Base-by-base conservation (phyloP, 2,888 invertebrate genomes). In the Cynaeus angustus region DNA sequence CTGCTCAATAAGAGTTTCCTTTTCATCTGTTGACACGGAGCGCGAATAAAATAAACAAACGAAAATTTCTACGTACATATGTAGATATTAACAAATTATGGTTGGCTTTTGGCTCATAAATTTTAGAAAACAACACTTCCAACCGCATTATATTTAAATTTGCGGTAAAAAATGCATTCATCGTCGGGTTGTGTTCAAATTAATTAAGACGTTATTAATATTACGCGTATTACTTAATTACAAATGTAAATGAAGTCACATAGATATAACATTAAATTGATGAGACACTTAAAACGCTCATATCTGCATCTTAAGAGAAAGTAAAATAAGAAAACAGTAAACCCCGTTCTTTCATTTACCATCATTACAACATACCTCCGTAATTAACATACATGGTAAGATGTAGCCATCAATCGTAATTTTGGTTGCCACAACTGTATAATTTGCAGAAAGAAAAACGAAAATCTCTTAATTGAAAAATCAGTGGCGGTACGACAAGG, bases 1-100 rank as follows among this genome's bases (percentile, higher is more conserved):
- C 70, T 65, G 66, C 58, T 59, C 52, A 21, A 16, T 52, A 55
- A 56, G 53, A 62, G 37, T 66, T 65, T 66, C 66, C 56, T 66
- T 66, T 66, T 66, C 66, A 56, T 66, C 46, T 64, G 64, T 64
- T 64, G 16, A 41, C 41, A 59, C 26, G 10, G 28, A 38, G 50
- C n/a, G 16, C 43, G 46, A 66, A 55, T 56, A 46, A 66, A 66
- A 66, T 46, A 66, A 66, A 56, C 66, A 66, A 55, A 66, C 46
- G 55, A 45, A 64, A 66, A 66, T 66, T 66, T 66, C 64, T 64
- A 53, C 21, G 21, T 21, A 21, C 52, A 33, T 33, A 56, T 14
- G 59, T 58, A 46, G 9, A 46, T 21, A 59, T 33, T 59, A 45
- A 45, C 38, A n/a, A 37, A 59, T 59, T 56, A 50, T 28, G 10